These are phyloP conservation scores for Podabrus alpinus DNA, from an alignment of 2,888 invertebrate species.

Conservation along the genomic window DNA sequence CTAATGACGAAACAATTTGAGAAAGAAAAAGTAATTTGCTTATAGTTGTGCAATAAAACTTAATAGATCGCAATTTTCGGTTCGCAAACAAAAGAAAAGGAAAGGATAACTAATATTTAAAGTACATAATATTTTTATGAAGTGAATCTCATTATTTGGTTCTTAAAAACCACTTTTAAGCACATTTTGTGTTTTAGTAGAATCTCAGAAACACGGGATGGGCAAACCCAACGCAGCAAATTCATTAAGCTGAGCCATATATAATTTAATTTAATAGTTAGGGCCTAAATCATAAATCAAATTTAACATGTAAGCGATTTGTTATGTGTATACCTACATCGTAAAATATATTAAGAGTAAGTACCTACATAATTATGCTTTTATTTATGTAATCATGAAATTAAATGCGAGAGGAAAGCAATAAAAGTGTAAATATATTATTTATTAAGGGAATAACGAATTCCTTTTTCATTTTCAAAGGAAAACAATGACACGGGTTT, in stretches of 20 bases:
- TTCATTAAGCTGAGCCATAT: conserved; percentile 6
- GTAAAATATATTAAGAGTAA: background rate
- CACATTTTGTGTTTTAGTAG: background rate
- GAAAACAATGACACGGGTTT: background rate
- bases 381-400: background rate
- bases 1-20: background rate
- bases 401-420: background rate
- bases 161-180: background rate
- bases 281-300: background rate
- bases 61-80: background rate
- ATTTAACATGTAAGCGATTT: background rate
- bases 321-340: background rate
- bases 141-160: conserved; percentile 5
- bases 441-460: background rate
- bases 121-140: conserved; percentile 13
- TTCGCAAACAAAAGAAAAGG: background rate
- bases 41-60: background rate
- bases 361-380: background rate
- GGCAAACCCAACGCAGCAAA: conserved; percentile 5
- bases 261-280: conserved; percentile 11
- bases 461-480: background rate
- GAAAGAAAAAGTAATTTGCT: background rate
- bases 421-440: background rate
- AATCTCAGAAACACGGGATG: background rate
- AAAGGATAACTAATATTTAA: background rate